Conservation (phyloP, 2,113 vertebrate species). For the Pongo abelii region DNA sequence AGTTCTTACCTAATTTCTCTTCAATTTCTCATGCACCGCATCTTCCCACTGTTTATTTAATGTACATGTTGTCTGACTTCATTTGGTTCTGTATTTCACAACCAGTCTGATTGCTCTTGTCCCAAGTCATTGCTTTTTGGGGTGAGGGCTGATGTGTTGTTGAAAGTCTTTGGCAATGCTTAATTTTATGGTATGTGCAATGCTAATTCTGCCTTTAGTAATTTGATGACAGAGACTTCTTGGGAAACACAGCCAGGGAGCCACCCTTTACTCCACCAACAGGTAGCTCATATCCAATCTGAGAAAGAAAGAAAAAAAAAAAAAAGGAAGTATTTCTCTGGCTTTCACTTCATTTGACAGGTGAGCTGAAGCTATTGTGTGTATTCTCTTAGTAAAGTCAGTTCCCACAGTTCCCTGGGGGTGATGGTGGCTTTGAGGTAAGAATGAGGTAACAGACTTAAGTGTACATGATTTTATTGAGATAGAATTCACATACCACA, state of each 20-base stretch:
- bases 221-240: not conserved
- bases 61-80: not conserved
- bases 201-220: not conserved
- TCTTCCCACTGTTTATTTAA: not conserved
- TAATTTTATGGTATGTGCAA: no score
- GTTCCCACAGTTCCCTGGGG: not conserved
- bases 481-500: not conserved
- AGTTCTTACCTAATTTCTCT: not conserved
- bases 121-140: no score
- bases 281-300: not conserved
- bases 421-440: not conserved
- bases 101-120: not conserved
- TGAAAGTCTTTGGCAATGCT: not conserved
- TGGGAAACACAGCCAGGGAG: not conserved
- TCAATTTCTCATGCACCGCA: fast-evolving
- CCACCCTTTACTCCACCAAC: not conserved
- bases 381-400: not conserved
- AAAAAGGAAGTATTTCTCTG: not conserved
- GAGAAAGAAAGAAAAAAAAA: not conserved
- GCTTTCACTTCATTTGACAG: not conserved
- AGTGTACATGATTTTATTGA: not conserved
- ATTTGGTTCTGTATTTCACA: not conserved
- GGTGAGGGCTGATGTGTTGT: not conserved
- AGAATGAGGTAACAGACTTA: not conserved
- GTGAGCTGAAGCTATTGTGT: not conserved